Evolutionary conservation across 1,140 invertebrate genomes (phyloP).

Genomic region (Carposina sasakii): DNA sequence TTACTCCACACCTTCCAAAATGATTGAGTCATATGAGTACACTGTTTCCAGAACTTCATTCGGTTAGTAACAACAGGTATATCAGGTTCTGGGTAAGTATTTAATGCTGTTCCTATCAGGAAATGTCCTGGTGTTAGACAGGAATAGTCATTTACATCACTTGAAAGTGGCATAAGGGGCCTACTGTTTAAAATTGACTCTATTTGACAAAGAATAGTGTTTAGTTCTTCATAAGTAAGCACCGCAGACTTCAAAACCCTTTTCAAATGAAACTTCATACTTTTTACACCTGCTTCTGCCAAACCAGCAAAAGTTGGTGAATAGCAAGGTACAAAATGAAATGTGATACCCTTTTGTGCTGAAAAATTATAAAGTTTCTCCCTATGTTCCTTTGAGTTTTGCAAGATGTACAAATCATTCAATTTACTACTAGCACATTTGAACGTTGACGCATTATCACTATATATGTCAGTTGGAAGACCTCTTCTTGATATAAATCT

Average conservation of each 20-base stretch:
- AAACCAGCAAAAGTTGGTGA: slow-evolving; percentile 38
- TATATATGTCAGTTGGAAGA: slow-evolving; percentile 25
- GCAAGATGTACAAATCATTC: slow-evolving; percentile 5
- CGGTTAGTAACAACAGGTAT: neutral
- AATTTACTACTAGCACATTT: slow-evolving; percentile 18
- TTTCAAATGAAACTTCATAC: slow-evolving; percentile 31
- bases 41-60: neutral
- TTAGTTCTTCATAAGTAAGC: slow-evolving; percentile 23
- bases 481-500: slow-evolving; percentile 46
- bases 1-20: no score
- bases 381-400: neutral
- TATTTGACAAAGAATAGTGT: slow-evolving; percentile 10
- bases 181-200: slow-evolving; percentile 36
- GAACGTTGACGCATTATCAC: slow-evolving; percentile 43
- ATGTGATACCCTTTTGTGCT: slow-evolving; percentile 23
- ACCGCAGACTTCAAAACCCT: slow-evolving; percentile 21
- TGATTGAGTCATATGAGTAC: neutral
- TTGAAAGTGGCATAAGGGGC: slow-evolving; percentile 31
- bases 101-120: slow-evolving; percentile 31
- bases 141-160: slow-evolving; percentile 28
- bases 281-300: slow-evolving; percentile 37
- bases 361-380: slow-evolving; percentile 3
- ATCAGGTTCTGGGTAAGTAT: neutral
- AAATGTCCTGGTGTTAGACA: slow-evolving; percentile 52
- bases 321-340: slow-evolving; percentile 30